A percentile compares a stretch with the other conserved stretches of the same genome.
Conservation (phyloP, 2,113 vertebrate genomes). For the Hucho hucho region DNA sequence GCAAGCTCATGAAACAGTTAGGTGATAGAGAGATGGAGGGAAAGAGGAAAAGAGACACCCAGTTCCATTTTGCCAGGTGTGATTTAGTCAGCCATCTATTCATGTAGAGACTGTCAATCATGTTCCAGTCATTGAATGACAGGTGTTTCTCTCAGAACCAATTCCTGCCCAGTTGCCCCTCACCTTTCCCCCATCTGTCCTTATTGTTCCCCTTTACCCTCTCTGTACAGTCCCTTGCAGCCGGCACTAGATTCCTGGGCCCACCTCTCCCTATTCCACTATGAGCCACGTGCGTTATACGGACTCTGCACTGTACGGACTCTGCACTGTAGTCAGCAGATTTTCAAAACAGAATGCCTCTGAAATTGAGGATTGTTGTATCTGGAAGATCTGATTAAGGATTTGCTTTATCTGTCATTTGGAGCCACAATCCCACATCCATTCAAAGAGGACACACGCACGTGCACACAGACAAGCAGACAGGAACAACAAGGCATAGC, state of each 20-base stretch:
- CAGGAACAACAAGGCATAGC: too few species aligned
- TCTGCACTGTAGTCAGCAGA: conserved; percentile 3
- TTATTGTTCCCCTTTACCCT: not conserved
- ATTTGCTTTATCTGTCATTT: not conserved
- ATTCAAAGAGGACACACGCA: not conserved
- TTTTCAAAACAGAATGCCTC: not conserved
- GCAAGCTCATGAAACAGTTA: too few species aligned
- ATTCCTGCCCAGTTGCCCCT: not conserved
- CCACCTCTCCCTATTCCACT: not conserved
- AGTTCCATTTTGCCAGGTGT: not conserved
- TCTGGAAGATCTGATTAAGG: not conserved
- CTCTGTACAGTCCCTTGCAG: not conserved
- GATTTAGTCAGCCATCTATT: not conserved
- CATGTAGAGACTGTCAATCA: not conserved
- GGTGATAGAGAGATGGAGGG: not conserved
- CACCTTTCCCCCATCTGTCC: not conserved
- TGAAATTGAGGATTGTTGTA: not conserved
- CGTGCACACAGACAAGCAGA: not conserved
- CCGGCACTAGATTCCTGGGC: not conserved
- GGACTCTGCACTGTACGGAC: not conserved
- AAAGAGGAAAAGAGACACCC: not conserved
- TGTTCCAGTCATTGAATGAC: not conserved
- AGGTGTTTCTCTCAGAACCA: not conserved
- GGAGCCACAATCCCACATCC: not conserved
- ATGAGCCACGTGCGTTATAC: not conserved